phyloP scores from a whole-genome alignment of 2,888 invertebrate species.

The Agonopterix heracliana region DNA sequence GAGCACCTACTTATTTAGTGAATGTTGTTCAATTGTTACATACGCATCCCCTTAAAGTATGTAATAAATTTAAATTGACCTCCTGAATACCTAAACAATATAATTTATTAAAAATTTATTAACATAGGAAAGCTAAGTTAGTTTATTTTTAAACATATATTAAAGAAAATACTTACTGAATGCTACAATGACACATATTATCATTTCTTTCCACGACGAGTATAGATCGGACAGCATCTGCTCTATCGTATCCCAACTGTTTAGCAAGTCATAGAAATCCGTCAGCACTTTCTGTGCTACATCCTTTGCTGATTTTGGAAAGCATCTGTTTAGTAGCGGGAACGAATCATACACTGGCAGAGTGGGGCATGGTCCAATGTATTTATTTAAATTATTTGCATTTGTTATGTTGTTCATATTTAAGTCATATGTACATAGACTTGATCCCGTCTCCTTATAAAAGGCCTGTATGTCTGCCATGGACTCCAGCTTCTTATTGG shows the following conservation, averaged over 20 bases:
- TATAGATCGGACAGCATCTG: conserved; percentile 93
- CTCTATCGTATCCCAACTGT: conserved; percentile 92
- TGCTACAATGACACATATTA: conserved; percentile 86
- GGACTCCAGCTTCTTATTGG: conserved; percentile 78
- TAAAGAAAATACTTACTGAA: conserved; percentile 79
- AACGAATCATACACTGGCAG: conserved; percentile 86
- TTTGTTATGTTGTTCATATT: conserved; percentile 71
- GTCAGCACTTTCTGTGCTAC: conserved; percentile 78
- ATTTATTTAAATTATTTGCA: conserved; percentile 51
- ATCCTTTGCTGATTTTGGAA: conserved; percentile 84
- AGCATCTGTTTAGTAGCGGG: conserved; percentile 90
- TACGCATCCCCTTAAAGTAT: too few species aligned
- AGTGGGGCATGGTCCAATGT: conserved; percentile 85
- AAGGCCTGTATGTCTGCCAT: conserved; percentile 83
- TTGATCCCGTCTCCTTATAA: conserved; percentile 82
- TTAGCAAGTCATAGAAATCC: conserved; percentile 87
- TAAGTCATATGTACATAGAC: conserved; percentile 85
- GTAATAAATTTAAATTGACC: too few species aligned
- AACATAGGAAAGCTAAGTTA: too few species aligned
- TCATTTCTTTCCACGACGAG: conserved; percentile 90
- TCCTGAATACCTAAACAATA: too few species aligned
- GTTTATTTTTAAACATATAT: neutral
- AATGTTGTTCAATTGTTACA: too few species aligned
- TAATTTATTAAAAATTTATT: too few species aligned
- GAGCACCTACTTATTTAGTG: too few species aligned